Conservation (phyloP, 2,797 vertebrate species). For the Leptodactylus fallax region DNA sequence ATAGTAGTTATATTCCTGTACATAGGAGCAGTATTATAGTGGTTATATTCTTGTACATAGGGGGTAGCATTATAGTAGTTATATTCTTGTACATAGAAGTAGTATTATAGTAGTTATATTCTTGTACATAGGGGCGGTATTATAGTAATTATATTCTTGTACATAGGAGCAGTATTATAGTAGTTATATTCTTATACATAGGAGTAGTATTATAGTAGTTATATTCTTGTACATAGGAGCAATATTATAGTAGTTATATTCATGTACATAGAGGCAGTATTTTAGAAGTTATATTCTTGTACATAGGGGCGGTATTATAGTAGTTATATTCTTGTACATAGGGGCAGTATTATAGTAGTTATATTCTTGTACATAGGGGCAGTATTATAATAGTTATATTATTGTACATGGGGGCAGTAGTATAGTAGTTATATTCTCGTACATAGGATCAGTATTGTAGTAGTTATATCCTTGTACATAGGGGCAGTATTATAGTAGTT, state of each 20-base stretch:
- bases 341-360: too few species aligned
- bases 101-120: slow-evolving; percentile 3
- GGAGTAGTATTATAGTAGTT: not conserved
- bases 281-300: slow-evolving; percentile 1
- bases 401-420: too few species aligned
- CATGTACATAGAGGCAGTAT: not conserved
- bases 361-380: too few species aligned
- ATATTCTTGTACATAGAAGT: not conserved
- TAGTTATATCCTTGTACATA: too few species aligned
- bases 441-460: too few species aligned
- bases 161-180: not conserved
- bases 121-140: not conserved
- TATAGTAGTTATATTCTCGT: too few species aligned
- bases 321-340: not conserved
- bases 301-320: not conserved
- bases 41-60: not conserved
- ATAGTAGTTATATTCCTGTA: not conserved
- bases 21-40: not conserved
- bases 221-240: not conserved
- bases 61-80: not conserved
- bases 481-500: too few species aligned
- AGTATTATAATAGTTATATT: too few species aligned
- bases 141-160: not conserved
- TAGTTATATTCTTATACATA: not conserved
- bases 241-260: slow-evolving; percentile 6